Evolutionary conservation across 2,888 invertebrate genomes (phyloP).

Genomic region (Caenorhabditis sinica): DNA sequence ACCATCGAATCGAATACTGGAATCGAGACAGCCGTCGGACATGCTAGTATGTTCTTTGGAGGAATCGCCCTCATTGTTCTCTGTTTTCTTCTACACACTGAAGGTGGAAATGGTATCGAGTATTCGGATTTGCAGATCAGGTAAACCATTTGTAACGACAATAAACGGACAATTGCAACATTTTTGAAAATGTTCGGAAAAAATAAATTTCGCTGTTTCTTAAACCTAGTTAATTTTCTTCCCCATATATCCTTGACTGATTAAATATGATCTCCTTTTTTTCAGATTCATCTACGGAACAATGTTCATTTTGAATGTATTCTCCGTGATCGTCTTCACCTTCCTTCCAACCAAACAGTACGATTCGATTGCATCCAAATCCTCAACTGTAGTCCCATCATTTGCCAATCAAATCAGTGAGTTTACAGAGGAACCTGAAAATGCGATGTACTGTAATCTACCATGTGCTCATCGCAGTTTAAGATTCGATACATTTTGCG

Average conservation of each 20-base stretch:
- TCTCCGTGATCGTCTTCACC: constrained; percentile 70
- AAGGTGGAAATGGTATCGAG: constrained; percentile 54
- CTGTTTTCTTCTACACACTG: constrained; percentile 52
- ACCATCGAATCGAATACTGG: constrained; percentile 74
- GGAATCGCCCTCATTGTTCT: constrained; percentile 70
- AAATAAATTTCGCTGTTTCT: background rate
- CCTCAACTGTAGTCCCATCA: constrained; percentile 62
- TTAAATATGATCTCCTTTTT: too few relatives aligned
- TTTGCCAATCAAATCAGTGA: constrained; percentile 68
- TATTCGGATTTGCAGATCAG: constrained; percentile 65
- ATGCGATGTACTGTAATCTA: too few relatives aligned
- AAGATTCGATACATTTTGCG: too few relatives aligned
- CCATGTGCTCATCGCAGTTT: too few relatives aligned
- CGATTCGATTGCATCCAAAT: constrained; percentile 72
- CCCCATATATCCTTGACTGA: background rate
- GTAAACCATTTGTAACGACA: too few relatives aligned
- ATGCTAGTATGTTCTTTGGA: constrained; percentile 73
- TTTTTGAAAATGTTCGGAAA: background rate
- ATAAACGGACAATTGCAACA: too few relatives aligned
- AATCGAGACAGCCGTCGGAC: constrained; percentile 72
- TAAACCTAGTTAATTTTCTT: background rate
- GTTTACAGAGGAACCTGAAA: constrained; percentile 1
- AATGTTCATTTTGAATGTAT: constrained; percentile 67
- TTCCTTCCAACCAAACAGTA: constrained; percentile 72
- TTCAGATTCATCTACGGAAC: constrained; percentile 69